Conservation (phyloP, 1,140 invertebrate genomes). For the Sinonovacula constricta region DNA sequence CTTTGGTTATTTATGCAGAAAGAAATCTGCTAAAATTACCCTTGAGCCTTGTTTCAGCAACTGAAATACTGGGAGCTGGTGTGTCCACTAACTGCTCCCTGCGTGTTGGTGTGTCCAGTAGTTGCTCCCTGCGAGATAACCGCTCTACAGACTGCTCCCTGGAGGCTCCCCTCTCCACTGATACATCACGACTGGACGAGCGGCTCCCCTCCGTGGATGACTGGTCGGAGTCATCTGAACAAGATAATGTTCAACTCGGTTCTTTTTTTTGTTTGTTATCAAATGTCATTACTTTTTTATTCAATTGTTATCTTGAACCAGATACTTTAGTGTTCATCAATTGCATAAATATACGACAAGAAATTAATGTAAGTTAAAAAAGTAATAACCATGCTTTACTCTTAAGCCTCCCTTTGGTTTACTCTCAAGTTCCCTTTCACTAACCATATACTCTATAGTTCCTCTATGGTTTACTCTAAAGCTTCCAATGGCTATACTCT, state of each 20-base stretch:
- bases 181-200: slow-evolving; percentile 44
- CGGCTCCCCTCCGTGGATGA: slow-evolving; percentile 42
- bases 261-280: background rate
- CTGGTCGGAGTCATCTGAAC: slow-evolving; percentile 56
- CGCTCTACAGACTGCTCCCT: slow-evolving; percentile 59
- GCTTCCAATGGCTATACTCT: no score
- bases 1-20: no score
- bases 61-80: no score
- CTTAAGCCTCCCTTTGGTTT: no score
- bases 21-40: no score
- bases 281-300: background rate
- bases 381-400: no score
- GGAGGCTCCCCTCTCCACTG: slow-evolving; percentile 45
- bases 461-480: no score
- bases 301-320: background rate
- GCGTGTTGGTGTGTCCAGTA: background rate
- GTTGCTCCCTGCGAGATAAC: background rate
- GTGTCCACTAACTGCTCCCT: background rate
- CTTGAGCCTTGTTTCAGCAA: no score
- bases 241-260: background rate
- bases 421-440: no score
- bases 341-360: background rate
- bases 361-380: background rate
- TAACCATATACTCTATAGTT: no score
- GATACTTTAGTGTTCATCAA: background rate